Percentiles rank a stretch among this genome's conserved stretches.
These are phyloP conservation scores for Saccostrea cuccullata DNA, from an alignment of 1,140 invertebrate species.

Conservation along the genomic window DNA sequence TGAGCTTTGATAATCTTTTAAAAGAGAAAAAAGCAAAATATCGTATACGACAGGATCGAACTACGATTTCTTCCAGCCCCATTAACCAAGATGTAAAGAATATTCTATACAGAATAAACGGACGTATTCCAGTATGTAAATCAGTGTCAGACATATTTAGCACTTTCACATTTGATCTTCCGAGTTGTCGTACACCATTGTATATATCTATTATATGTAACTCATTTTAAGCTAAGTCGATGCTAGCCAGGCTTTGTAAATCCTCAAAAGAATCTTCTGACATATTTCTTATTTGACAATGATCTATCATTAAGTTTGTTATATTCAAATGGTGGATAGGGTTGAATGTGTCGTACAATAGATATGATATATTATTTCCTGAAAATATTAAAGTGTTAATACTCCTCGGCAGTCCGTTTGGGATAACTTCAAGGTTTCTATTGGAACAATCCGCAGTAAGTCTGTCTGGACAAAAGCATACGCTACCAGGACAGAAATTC, in stretches of 20 bases:
- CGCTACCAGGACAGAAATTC: not conserved
- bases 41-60: not conserved
- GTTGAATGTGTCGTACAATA: not conserved
- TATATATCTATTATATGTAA: not conserved
- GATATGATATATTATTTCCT: not conserved
- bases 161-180: not conserved
- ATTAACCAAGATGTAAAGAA: not conserved
- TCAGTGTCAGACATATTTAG: constrained; percentile 24
- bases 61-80: not conserved
- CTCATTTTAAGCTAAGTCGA: constrained; percentile 35
- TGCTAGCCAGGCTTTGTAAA: not conserved
- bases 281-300: constrained; percentile 20
- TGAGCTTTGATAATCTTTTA: not conserved
- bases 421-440: not conserved
- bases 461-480: not conserved
- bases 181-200: not conserved
- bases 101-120: not conserved
- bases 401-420: not conserved
- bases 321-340: not conserved
- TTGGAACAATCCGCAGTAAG: not conserved
- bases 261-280: not conserved
- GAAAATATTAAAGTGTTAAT: not conserved
- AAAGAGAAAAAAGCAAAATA: not conserved
- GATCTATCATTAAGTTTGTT: not conserved
- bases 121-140: not conserved